These are phyloP conservation scores for Oscheius myriophilus DNA, from an alignment of 2,888 invertebrate genomes.

Conservation along the genomic window DNA sequence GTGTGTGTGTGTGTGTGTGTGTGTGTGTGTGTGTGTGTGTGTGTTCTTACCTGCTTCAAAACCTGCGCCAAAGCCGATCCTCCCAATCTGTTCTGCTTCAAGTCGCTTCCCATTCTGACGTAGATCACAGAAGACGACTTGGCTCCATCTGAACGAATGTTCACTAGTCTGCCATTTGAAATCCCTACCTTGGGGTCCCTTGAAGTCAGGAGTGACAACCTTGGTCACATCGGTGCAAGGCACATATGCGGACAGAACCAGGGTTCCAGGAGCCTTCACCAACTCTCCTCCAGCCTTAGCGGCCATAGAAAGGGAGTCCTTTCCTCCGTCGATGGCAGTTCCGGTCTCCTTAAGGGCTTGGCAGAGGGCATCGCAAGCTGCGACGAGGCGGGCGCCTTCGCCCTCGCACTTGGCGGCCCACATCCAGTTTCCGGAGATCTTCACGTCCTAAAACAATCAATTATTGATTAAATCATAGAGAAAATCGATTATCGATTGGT, in stretches of 20 bases:
- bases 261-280: constrained; percentile 79
- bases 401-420: constrained; percentile 95
- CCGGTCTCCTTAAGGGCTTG: constrained; percentile 75
- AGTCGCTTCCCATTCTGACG: constrained; percentile 79
- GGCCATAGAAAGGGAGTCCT: constrained; percentile 96
- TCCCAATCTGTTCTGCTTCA: constrained; percentile 79
- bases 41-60: constrained; percentile 79
- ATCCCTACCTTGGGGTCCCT: constrained; percentile 71
- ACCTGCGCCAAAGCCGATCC: constrained; percentile 93
- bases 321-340: constrained; percentile 93
- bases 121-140: constrained; percentile 78
- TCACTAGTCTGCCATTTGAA: background rate
- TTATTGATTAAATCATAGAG: background rate
- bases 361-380: constrained; percentile 89
- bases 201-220: constrained; percentile 88
- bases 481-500: constrained; percentile 3
- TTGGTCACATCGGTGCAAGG: constrained; percentile 89
- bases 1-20: no score
- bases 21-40: no score
- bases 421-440: constrained; percentile 99
- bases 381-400: constrained; percentile 87
- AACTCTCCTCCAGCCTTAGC: constrained; percentile 79
- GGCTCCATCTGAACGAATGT: constrained; percentile 7
- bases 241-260: constrained; percentile 95
- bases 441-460: constrained; percentile 80